Evolutionary conservation across 2,113 vertebrate genomes (phyloP).

Genomic region (Ranitomeya variabilis): DNA sequence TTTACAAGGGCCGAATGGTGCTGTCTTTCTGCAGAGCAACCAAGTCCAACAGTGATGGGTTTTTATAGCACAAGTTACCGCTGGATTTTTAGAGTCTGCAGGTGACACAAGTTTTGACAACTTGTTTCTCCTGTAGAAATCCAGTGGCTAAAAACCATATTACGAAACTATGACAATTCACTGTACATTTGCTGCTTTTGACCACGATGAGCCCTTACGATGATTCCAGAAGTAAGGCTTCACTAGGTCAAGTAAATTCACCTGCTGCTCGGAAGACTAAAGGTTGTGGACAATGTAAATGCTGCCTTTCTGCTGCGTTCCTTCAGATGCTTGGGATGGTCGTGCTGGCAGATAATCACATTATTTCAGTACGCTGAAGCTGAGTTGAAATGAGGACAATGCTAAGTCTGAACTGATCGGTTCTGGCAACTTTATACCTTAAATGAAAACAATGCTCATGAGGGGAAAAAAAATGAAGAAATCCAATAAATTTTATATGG

Average conservation of each 20-base stretch:
- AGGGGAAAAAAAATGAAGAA: neutral
- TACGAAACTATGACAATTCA: no score
- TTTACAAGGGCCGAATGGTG: no score
- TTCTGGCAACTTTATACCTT: constrained; percentile 33
- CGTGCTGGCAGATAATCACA: constrained; percentile 16
- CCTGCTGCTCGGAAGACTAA: neutral
- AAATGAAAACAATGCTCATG: neutral
- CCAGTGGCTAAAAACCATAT: no score
- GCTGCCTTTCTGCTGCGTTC: neutral
- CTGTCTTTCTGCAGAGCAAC: no score
- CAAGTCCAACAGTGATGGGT: no score
- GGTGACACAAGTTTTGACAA: no score
- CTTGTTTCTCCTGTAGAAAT: no score
- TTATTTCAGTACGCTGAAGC: constrained; percentile 25
- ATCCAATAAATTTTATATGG: constrained; percentile 12
- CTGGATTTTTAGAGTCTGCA: no score
- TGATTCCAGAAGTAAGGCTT: neutral
- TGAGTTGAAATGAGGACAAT: constrained; percentile 47
- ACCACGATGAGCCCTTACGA: neutral
- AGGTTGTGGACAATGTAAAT: neutral
- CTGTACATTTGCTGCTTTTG: no score
- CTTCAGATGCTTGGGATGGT: neutral
- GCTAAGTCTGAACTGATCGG: constrained; percentile 23
- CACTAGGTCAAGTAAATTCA: neutral
- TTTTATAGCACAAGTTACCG: no score